Conservation (phyloP, 2,797 vertebrate genomes). For the Lophius americanus region DNA sequence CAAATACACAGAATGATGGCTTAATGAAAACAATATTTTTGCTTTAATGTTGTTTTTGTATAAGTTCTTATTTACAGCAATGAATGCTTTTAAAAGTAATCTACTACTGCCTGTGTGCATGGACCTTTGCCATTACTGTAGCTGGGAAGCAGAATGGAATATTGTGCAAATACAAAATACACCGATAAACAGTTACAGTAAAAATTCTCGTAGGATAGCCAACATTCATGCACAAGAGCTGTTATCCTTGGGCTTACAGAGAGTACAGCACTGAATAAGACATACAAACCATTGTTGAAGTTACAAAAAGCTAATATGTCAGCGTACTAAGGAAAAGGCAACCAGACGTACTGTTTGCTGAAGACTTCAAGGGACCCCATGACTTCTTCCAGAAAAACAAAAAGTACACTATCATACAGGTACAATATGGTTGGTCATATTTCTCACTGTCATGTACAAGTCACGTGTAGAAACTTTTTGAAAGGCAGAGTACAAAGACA, state of each 20-base stretch:
- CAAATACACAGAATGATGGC: constrained; percentile 9
- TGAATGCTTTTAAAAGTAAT: constrained; percentile 46
- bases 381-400: constrained; percentile 54
- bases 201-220: constrained; percentile 68
- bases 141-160: constrained; percentile 43
- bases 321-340: constrained; percentile 56
- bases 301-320: constrained; percentile 70
- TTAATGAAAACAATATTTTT: constrained; percentile 67
- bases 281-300: constrained; percentile 78
- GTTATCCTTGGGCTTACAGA: constrained; percentile 81
- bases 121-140: constrained; percentile 35
- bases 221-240: constrained; percentile 89
- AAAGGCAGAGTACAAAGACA: constrained; percentile 43
- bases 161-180: constrained; percentile 70
- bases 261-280: constrained; percentile 83
- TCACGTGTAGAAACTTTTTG: constrained; percentile 51
- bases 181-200: constrained; percentile 64
- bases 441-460: constrained; percentile 56
- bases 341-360: constrained; percentile 17
- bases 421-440: constrained; percentile 53
- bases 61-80: constrained; percentile 65
- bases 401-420: constrained; percentile 56
- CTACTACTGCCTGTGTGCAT: constrained; percentile 50
- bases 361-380: constrained; percentile 33
- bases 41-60: constrained; percentile 58